Evolutionary conservation across 2,797 vertebrate species (phyloP).

Genomic region (Taeniopygia guttata): DNA sequence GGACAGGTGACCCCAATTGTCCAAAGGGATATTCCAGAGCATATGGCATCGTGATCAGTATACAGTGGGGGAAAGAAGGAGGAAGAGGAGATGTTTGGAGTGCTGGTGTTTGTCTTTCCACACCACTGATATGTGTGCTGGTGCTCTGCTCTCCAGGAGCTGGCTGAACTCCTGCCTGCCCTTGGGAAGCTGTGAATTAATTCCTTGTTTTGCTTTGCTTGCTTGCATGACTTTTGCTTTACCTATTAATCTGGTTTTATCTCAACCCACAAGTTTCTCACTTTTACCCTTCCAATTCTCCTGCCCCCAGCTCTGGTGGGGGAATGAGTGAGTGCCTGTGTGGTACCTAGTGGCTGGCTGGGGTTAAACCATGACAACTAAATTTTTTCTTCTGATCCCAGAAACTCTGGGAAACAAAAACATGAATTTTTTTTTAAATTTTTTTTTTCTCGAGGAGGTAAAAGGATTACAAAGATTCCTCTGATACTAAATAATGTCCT

Average conservation of each 20-base stretch:
- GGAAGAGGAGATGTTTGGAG: too few species aligned
- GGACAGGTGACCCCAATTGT: not conserved
- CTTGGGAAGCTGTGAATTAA: not conserved
- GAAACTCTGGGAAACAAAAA: not conserved
- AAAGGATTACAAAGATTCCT: not conserved
- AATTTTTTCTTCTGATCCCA: not conserved
- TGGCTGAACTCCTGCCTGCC: not conserved
- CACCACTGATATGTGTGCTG: rapidly evolving
- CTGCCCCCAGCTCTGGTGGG: not conserved
- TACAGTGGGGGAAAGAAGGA: rapidly evolving
- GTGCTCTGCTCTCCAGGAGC: not conserved
- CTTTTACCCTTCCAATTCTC: not conserved
- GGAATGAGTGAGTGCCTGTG: not conserved
- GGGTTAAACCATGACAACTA: not conserved
- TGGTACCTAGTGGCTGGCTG: not conserved
- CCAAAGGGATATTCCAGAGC: not conserved
- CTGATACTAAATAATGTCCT: not conserved
- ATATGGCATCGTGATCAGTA: not conserved
- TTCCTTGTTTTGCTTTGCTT: not conserved
- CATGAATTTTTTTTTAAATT: not conserved
- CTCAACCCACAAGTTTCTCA: not conserved
- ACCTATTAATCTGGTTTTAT: not conserved
- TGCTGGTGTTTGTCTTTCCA: not conserved
- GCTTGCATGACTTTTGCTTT: not conserved
- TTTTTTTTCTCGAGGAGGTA: not conserved